Percentiles rank a stretch among this genome's conserved stretches.
phyloP scores from a whole-genome alignment of 2,113 vertebrate genomes.

The Scomber japonicus region DNA sequence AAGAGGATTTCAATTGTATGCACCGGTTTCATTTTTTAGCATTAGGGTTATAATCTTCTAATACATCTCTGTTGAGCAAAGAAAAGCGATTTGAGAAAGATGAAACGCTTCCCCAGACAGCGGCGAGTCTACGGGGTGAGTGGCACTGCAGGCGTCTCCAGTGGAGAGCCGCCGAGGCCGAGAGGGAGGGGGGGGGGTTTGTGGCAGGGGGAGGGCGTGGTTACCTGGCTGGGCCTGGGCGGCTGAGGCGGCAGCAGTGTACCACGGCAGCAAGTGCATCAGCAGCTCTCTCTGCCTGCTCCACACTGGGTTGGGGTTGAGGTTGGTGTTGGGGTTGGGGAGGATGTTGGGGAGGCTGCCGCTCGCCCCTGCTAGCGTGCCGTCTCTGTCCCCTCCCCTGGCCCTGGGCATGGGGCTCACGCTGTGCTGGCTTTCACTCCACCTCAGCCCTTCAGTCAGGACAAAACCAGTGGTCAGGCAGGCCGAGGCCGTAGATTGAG shows the following conservation, averaged over 20 bases:
- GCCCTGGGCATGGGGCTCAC: slow-evolving; percentile 82
- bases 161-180: slow-evolving; percentile 38
- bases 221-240: slow-evolving; percentile 87
- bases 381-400: slow-evolving; percentile 81
- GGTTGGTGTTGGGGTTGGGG: slow-evolving; percentile 80
- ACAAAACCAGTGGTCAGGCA: slow-evolving; percentile 80
- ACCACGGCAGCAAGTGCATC: slow-evolving; percentile 88
- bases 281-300: slow-evolving; percentile 88
- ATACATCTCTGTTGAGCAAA: neutral
- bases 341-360: slow-evolving; percentile 74
- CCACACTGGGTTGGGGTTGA: slow-evolving; percentile 82
- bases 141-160: slow-evolving; percentile 16
- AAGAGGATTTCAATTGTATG: neutral
- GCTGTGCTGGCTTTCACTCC: slow-evolving; percentile 88
- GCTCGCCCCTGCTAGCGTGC: slow-evolving; percentile 72
- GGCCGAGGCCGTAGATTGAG: slow-evolving; percentile 58
- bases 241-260: slow-evolving; percentile 80
- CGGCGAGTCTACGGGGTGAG: neutral
- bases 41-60: neutral
- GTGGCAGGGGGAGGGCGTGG: neutral
- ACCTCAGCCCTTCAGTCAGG: slow-evolving; percentile 86
- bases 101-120: slow-evolving; percentile 1
- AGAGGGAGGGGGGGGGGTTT: neutral
- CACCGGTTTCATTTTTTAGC: neutral
- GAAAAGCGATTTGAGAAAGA: slow-evolving; percentile 2